phyloP scores from a whole-genome alignment of 2,113 vertebrate genomes.

The Baryphthengus martii region DNA sequence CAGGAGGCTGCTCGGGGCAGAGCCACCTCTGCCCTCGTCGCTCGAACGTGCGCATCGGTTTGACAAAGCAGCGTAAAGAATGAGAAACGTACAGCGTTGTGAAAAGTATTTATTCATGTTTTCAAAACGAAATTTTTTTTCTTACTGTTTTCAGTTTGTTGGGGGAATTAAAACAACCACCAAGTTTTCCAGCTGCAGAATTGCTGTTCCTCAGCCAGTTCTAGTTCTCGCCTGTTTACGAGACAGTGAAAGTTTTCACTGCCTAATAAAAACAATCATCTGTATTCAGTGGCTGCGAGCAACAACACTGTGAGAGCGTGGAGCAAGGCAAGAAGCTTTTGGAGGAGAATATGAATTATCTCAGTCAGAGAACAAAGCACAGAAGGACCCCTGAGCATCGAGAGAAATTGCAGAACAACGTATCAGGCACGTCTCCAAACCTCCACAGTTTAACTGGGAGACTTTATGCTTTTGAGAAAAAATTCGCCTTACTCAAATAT shows the following conservation, averaged over 20 bases:
- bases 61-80: background rate
- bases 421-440: background rate
- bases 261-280: conserved; percentile 52
- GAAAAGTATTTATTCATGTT: background rate
- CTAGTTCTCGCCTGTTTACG: background rate
- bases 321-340: conserved; percentile 11
- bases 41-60: rapidly evolving
- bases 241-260: conserved; percentile 20
- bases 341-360: conserved; percentile 58
- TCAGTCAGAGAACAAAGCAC: conserved; percentile 18
- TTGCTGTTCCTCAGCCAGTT: background rate
- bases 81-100: background rate
- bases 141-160: background rate
- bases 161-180: background rate
- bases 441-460: background rate
- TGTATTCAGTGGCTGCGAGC: conserved; percentile 51
- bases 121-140: background rate
- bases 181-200: background rate
- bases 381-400: background rate
- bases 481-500: background rate
- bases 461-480: conserved; percentile 15
- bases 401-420: background rate
- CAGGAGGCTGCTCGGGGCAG: background rate
- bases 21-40: background rate
- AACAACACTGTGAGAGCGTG: background rate